These are phyloP conservation scores for Drosophila takahashii DNA, from an alignment of 1,140 invertebrate genomes.

Conservation along the genomic window DNA sequence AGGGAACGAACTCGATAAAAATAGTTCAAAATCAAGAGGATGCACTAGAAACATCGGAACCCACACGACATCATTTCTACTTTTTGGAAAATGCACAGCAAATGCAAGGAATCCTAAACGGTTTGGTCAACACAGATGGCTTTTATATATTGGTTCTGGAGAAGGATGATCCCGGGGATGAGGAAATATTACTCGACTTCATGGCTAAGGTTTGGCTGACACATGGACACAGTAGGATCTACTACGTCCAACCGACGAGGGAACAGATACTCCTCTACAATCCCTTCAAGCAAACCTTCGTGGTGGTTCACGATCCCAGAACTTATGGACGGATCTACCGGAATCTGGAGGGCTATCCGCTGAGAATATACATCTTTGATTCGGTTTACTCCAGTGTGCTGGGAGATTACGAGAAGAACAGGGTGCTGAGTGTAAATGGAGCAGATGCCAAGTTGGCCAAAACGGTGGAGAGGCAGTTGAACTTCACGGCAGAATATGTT, in stretches of 20 bases:
- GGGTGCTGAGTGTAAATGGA: slow-evolving; percentile 44
- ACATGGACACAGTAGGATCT: slow-evolving; percentile 60
- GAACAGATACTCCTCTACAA: slow-evolving; percentile 58
- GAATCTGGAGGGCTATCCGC: slow-evolving; percentile 70
- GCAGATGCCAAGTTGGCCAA: slow-evolving; percentile 67
- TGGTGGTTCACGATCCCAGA: background rate
- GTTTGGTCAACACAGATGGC: slow-evolving; percentile 22
- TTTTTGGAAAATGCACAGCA: slow-evolving; percentile 17
- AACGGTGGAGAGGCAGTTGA: slow-evolving; percentile 55
- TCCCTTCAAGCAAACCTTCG: slow-evolving; percentile 49
- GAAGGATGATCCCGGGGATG: background rate
- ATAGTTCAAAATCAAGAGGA: background rate
- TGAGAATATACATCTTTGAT: slow-evolving; percentile 71
- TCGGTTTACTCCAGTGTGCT: slow-evolving; percentile 71
- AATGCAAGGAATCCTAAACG: background rate
- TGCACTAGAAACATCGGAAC: background rate
- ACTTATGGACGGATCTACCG: slow-evolving; percentile 46
- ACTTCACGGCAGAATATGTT: slow-evolving; percentile 63
- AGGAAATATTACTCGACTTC: slow-evolving; percentile 24
- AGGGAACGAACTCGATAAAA: background rate
- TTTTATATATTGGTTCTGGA: slow-evolving; percentile 51
- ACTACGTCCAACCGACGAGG: slow-evolving; percentile 42
- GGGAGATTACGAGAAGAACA: slow-evolving; percentile 34
- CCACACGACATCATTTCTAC: slow-evolving; percentile 24
- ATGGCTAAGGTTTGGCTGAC: slow-evolving; percentile 48